phyloP scores from a whole-genome alignment of 2,797 vertebrate species.

The Notolepis coatsorum region DNA sequence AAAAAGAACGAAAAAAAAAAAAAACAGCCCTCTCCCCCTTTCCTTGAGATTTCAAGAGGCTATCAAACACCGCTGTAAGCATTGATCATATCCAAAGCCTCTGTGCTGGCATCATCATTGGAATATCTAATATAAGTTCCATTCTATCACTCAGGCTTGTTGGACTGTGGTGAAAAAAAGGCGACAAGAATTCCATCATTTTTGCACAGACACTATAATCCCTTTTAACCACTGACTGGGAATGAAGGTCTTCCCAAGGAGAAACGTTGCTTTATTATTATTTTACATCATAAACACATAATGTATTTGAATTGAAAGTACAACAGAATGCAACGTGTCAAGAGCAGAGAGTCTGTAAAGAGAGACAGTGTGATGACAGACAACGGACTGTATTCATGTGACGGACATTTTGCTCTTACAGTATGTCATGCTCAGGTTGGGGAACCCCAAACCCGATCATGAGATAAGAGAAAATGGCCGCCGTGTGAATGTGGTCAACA shows the following conservation, averaged over 20 bases:
- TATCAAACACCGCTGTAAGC: slow-evolving; percentile 56
- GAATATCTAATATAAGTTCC: slow-evolving; percentile 71
- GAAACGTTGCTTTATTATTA: slow-evolving; percentile 58
- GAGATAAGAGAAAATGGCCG: too few relatives aligned
- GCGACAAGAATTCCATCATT: slow-evolving; percentile 72
- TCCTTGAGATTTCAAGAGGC: slow-evolving; percentile 53
- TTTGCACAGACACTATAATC: slow-evolving; percentile 67
- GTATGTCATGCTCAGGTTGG: too few relatives aligned
- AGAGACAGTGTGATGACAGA: slow-evolving; percentile 6
- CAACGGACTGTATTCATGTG: too few relatives aligned
- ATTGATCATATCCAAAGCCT: slow-evolving; percentile 71
- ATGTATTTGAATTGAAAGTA: slow-evolving; percentile 60
- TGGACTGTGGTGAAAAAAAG: slow-evolving; percentile 67
- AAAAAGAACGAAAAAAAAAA: slow-evolving; percentile 44
- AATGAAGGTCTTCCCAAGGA: slow-evolving; percentile 75
- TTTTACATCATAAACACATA: slow-evolving; percentile 36
- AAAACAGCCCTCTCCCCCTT: slow-evolving; percentile 12
- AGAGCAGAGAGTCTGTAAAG: slow-evolving; percentile 56
- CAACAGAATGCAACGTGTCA: slow-evolving; percentile 52
- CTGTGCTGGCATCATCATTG: slow-evolving; percentile 65
- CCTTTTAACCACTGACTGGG: slow-evolving; percentile 73
- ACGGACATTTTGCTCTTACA: too few relatives aligned
- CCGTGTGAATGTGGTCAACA: slow-evolving; percentile 6
- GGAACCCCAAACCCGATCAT: too few relatives aligned
- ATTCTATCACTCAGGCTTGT: slow-evolving; percentile 68